Evolutionary conservation across 2,113 vertebrate genomes (phyloP).

Genomic region (Atherinomorus stipes): DNA sequence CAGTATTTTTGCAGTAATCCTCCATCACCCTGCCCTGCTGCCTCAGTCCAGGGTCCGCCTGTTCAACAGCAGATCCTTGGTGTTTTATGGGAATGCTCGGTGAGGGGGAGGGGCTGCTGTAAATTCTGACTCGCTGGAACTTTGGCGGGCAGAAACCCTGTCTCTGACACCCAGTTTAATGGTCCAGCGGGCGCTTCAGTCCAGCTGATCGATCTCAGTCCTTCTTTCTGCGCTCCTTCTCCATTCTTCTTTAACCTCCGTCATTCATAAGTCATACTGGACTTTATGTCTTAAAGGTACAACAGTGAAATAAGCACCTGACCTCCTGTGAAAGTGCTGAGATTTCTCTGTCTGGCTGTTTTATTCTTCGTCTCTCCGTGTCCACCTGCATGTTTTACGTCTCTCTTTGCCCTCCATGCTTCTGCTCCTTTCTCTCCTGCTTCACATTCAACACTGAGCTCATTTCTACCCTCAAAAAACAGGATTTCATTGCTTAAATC

Average conservation of each 20-base stretch:
- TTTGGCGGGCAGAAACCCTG: constrained; percentile 54
- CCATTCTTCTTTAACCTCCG: constrained; percentile 66
- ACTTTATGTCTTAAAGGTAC: constrained; percentile 66
- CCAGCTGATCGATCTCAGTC: constrained; percentile 57
- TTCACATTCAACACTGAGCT: constrained; percentile 25
- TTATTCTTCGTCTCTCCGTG: constrained; percentile 15
- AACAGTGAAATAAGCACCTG: constrained; percentile 20
- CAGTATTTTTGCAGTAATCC: constrained; percentile 3
- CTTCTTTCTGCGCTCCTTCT: constrained; percentile 60
- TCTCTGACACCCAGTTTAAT: constrained; percentile 69
- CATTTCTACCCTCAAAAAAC: constrained; percentile 11
- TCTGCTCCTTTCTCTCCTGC: constrained; percentile 5
- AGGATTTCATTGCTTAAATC: constrained; percentile 13
- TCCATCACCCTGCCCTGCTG: constrained; percentile 32
- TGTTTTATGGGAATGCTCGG: constrained; percentile 62
- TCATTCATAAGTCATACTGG: constrained; percentile 60
- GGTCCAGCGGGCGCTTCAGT: constrained; percentile 55
- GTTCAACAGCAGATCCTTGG: constrained; percentile 8
- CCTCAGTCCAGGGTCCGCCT: constrained; percentile 27
- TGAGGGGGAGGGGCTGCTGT: constrained; percentile 29
- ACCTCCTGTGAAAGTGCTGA: constrained; percentile 35
- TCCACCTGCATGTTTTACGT: constrained; percentile 18
- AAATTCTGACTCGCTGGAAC: constrained; percentile 42
- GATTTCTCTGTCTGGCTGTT: constrained; percentile 27
- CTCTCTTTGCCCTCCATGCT: not conserved